Evolutionary conservation across 2,797 vertebrate species (phyloP), one percentile per base, ranked within the genome.

Genomic region (Chaenodraco wilsoni): DNA sequence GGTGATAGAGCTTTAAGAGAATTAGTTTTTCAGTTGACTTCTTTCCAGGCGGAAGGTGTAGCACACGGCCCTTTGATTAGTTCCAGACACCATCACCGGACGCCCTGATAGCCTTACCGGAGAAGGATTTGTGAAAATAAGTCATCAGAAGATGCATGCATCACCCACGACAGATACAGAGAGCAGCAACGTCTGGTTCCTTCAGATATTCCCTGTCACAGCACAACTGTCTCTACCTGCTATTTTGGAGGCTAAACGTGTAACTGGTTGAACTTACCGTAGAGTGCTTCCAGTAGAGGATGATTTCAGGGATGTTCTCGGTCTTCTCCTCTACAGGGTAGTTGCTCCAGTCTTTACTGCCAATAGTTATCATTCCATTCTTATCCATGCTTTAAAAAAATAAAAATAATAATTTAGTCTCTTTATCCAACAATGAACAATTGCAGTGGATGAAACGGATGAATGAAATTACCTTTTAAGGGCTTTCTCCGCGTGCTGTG

Each of bases 211-310:
- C 55, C 43, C 31, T 2, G 23, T 17, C 21, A 3, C 13, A 15
- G 65, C 21, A 33, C 43, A 31, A 50, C 41, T 13, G 43, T 48
- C 9, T 41, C 21, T 21, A 48, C 40, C 17, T 2, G n/a, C 15
- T 33, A 8, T 3, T 1, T 48, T n/a, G 17, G 19, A 31, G 37
- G 0, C 14, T 16, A 11, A 49, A 9, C 7, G 1, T 43, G 21
- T 9, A 33, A 9, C 51, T 71, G 4, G 7, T 1, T 16, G 5
- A 9, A 66, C 95, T 91, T 82, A 99, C 98, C 88, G 98, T 98
- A 40, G 98, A 99, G 90, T 96, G 98, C 87, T 99, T 99, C 98
- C 98, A 99, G 93, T 99, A 98, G 0, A 99, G 93, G 88, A 99
- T 98, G 93, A 99, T 99, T 93, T 98, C 98, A 0, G 97, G 98